Evolutionary conservation across 2,888 invertebrate species (phyloP), one percentile per base, ranked within the genome.

Genomic region (Laothoe populi): DNA sequence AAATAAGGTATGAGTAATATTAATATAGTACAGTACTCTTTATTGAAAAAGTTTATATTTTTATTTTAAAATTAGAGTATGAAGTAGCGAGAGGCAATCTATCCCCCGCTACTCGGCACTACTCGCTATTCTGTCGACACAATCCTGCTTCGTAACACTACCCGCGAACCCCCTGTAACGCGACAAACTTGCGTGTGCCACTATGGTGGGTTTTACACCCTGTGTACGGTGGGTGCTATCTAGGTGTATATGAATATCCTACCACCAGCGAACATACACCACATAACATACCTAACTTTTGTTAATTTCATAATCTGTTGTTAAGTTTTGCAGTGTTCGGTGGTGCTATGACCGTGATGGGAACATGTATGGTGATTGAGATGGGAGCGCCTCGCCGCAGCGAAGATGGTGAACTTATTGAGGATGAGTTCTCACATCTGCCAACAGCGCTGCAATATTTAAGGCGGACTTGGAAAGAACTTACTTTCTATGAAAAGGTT

Each of bases 331-430:
- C 91, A 62, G 86, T 89, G 11, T 95, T 96, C 68, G 96, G 96
- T 21, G 91, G 94, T 0, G 94, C 95, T 0, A 87, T 95, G 57
- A 84, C 94, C 0, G 83, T 94, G 26, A 87, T 95, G 73, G 94
- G 94, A 2, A 84, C 94, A 0, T 95, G 95, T 86, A 80, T 95
- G 48, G 86, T 96, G 46, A 94, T 95, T 73, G 94, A 95, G 93
- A 94, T 96, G 81, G 97, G 97, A 0, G 95, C 95, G n/a, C 97
- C 98, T 0, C 92, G 94, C 48, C 86, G 93, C 5, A 96, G 96
- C 71, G 95, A 95, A 60, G 94, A 96, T 31, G 98, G 98, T 0
- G 93, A 95, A 61, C 72, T 94, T 4, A 94, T 98, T 8, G 94
- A 95, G 71, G 96, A 97, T 82, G 96, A 97, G 86, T 97, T 95